phyloP scores from a whole-genome alignment of 2,113 vertebrate genomes.

The Odocoileus virginianus region DNA sequence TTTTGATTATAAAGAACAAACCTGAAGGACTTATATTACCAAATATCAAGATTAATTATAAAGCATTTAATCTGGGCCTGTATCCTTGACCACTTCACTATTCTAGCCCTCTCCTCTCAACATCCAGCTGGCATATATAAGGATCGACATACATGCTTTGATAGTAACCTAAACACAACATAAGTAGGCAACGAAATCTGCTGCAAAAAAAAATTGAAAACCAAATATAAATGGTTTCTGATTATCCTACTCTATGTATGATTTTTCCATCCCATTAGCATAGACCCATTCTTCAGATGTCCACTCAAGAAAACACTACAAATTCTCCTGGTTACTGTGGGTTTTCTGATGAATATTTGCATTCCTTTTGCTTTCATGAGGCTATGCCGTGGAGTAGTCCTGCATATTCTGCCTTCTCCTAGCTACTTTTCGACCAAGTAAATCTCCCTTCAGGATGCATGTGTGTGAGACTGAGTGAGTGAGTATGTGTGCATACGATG shows the following conservation, averaged over 20 bases:
- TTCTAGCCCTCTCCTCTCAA: background rate
- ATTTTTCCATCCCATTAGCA: background rate
- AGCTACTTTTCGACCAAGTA: background rate
- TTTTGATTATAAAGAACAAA: background rate
- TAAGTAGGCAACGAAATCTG: background rate
- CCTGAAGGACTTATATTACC: background rate
- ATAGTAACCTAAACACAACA: background rate
- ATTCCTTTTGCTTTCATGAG: background rate
- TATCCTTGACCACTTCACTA: background rate
- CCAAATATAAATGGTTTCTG: background rate
- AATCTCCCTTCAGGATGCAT: background rate
- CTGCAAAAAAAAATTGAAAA: background rate
- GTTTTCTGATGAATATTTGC: background rate
- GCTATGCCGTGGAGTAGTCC: background rate
- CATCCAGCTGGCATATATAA: background rate
- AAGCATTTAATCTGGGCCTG: background rate
- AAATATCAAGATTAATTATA: background rate
- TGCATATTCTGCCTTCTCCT: no score
- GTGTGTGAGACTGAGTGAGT: background rate
- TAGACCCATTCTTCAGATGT: background rate
- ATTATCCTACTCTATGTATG: background rate
- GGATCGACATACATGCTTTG: background rate
- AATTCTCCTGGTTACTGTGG: background rate
- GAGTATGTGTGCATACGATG: no score
- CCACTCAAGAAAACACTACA: background rate